Conservation (phyloP, 2,888 invertebrate genomes). For the Nomada ruficornis region DNA sequence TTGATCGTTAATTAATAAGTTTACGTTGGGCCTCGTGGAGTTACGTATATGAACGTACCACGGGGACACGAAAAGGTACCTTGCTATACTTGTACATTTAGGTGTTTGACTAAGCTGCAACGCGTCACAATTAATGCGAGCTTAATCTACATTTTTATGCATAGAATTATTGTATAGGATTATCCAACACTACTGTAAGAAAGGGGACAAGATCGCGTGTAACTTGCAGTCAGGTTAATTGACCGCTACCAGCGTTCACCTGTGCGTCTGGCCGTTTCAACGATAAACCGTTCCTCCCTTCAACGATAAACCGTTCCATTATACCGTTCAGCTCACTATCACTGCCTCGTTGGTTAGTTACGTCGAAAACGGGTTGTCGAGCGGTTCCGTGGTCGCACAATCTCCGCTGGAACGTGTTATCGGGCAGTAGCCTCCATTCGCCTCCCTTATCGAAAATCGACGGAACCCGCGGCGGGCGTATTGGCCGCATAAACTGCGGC, state of each 20-base stretch:
- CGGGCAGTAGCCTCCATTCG: conserved; percentile 64
- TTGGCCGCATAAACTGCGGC: not conserved
- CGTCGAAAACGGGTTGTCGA: conserved; percentile 60
- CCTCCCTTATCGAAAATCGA: conserved; percentile 65
- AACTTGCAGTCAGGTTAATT: not conserved
- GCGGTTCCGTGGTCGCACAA: conserved; percentile 53
- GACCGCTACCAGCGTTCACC: conserved; percentile 8
- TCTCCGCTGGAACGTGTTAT: conserved; percentile 70
- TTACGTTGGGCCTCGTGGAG: not conserved
- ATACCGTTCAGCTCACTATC: conserved; percentile 39
- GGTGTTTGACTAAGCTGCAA: not conserved
- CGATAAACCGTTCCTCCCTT: conserved; percentile 6
- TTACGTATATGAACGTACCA: not conserved
- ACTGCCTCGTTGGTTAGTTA: conserved; percentile 30
- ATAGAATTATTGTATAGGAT: not conserved
- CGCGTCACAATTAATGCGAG: not conserved
- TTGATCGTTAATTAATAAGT: not conserved
- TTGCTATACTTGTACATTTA: not conserved
- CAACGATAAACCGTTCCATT: conserved; percentile 23
- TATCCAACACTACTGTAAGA: not conserved
- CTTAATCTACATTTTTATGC: not conserved
- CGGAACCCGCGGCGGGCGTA: conserved; percentile 31
- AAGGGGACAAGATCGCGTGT: conserved; percentile 26
- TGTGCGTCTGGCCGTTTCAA: not conserved
- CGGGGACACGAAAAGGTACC: not conserved